Base-by-base conservation (phyloP, 2,888 invertebrate genomes). In the Cryptocheilus praepositus region DNA sequence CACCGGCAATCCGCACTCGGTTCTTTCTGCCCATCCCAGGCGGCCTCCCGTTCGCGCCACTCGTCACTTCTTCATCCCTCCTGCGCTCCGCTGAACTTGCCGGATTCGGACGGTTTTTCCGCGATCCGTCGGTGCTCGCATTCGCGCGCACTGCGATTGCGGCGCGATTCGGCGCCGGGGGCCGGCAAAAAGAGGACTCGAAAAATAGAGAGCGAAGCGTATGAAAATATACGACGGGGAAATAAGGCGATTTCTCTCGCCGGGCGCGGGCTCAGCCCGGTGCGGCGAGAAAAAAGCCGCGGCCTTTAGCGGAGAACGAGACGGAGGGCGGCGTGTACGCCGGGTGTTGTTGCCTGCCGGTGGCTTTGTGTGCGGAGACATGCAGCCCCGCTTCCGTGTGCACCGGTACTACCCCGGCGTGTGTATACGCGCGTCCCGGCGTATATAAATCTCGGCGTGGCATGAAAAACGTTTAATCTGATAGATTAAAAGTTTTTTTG, bases 401-500 rank as follows among this genome's bases (percentile, higher is more conserved):
- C 44, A 25, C 8, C 36, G 11, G n/a, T 36, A 11, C 22, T n/a
- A 13, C 22, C 21, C 22, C 52, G 49, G 49, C n/a, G 18, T 49
- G 16, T 49, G 5, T 49, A 18, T 3, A 61, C 44, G 51, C 15
- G 44, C 7, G 43, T 49, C 25, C 18, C 55, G 51, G 18, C 16
- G n/a, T 45, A 22, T 53, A 64, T 56, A 61, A 73, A 73, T 73
- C 52, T 69, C 45, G 15, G 22, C 53, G 46, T 44, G 55, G 64
- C 64, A 54, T 53, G 66, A 73, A 71, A 74, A 78, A 73, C 68
- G 70, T 73, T 76, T 80, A 80, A 80, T 72, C 76, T 58, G 66
- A 76, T 78, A 74, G 76, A 80, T 78, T 76, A 74, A 21, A 73
- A 74, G 65, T 71, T 73, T 76, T 70, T 72, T 71, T 36, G 15